phyloP scores from a whole-genome alignment of 2,888 invertebrate genomes.

The Andrena fulva region DNA sequence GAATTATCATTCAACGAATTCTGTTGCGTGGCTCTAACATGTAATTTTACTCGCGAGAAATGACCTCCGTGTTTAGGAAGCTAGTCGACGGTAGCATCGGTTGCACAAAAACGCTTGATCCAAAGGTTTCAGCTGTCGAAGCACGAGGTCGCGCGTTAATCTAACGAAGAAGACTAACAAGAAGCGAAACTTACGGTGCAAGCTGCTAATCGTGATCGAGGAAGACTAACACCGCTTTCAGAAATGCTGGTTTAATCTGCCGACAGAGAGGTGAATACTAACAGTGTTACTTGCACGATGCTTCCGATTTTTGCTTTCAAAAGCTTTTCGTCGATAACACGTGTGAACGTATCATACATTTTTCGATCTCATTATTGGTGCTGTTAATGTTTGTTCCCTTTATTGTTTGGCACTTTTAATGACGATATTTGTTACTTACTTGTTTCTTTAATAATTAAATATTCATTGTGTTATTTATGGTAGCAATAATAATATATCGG shows the following conservation, averaged over 20 bases:
- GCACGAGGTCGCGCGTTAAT: slow-evolving; percentile 36
- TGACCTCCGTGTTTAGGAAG: slow-evolving; percentile 1
- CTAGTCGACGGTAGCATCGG: neutral
- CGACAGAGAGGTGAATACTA: slow-evolving; percentile 53
- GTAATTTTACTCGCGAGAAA: slow-evolving; percentile 26
- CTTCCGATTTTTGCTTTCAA: slow-evolving; percentile 5
- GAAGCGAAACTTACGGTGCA: slow-evolving; percentile 45
- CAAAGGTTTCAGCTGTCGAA: slow-evolving; percentile 39
- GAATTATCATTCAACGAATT: neutral
- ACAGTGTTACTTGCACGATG: slow-evolving; percentile 38
- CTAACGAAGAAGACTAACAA: slow-evolving; percentile 51
- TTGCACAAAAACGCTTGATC: slow-evolving; percentile 29
- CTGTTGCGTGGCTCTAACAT: neutral
- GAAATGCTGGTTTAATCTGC: slow-evolving; percentile 41
- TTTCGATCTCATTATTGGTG: too few species aligned
- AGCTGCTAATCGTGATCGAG: slow-evolving; percentile 38
- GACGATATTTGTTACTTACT: neutral
- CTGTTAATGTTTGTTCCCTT: neutral
- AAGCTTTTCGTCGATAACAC: slow-evolving; percentile 9
- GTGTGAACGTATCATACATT: too few species aligned
- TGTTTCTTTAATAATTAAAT: neutral
- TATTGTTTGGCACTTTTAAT: neutral
- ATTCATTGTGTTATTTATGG: neutral
- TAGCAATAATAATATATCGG: too few species aligned
- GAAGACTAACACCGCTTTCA: slow-evolving; percentile 55